Evolutionary conservation across 92 coral and sea anemone species (phyloP), one percentile per base, ranked within the genome.

Genomic region (Blastomussa wellsi): DNA sequence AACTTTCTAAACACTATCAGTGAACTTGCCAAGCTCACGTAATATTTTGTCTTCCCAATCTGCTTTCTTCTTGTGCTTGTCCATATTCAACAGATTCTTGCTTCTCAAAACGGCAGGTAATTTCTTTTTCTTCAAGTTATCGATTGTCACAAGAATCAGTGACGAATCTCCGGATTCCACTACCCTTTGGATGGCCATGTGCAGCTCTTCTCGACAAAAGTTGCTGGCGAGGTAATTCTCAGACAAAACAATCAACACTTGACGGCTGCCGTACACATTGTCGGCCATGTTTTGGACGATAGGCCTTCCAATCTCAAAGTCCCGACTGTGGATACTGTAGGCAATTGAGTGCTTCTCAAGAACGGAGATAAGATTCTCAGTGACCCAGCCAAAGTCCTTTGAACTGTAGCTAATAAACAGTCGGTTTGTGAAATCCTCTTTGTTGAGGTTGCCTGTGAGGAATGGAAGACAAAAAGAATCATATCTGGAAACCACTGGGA

Each of bases 141-240:
- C 78, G 70, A 88, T 82, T 32, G 42, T 62, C 22, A 88, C 82
- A n/a, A 86, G 79, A 6, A 82, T 32, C 51, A 88, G 74, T 0
- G 87, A 52, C 10, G 79, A 78, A 44, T 67, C 79, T 4, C 76
- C 68, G 60, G 53, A 47, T n/a, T 80, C 84, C 35, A 29, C 47
- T 37, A 33, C 68, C 42, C 95, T 82, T 66, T 83, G 80, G 29
- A 90, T 55, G 14, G 93, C 90, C 88, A 92, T 90, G 26, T 85
- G 86, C 26, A 90, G 77, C 79, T 92, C 93, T 5, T 87, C 88
- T 42, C 90, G 86, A 67, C 95, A 88, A n/a, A n/a, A n/a, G n/a
- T n/a, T n/a, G n/a, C n/a, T n/a, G n/a, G n/a, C n/a, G n/a, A n/a
- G n/a, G n/a, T n/a, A n/a, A n/a, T n/a, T n/a, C n/a, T n/a, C n/a